Base-by-base conservation (phyloP, 2,888 invertebrate species). In the Zootermopsis nevadensis region DNA sequence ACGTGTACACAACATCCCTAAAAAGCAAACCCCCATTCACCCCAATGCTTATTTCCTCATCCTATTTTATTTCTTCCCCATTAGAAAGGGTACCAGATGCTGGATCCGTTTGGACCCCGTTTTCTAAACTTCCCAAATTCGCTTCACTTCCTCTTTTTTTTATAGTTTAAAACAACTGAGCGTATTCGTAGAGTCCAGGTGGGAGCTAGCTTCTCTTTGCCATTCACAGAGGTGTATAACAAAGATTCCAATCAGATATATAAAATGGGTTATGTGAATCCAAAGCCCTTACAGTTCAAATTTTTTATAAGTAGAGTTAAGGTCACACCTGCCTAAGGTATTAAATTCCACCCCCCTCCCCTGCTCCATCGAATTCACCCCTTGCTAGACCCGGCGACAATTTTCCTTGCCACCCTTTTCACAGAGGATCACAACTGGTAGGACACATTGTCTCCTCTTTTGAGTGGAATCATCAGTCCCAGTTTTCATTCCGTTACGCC, bases 201-300 rank as follows among this genome's bases (percentile, higher is more conserved):
- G 33, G 55, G 55, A 77, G 24, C 77, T 30, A 31, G 53, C 77
- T 55, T 55, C 55, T 55, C 77, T 77, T 31, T 33, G 42, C 77
- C 48, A 15, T 22, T 55, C 33, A 77, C 30, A 77, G 30, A 77
- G 33, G 30, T 31, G 22, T 31, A 55, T 10, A 77, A 77, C 77
- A 77, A 77, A 77, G 77, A 77, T 77, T 55, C 77, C 77, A 77
- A 77, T 77, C 77, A 77, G 77, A 77, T 55, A 77, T 77, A 77
- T 77, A 77, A 42, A 77, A 77, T 77, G 77, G 77, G 77, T 77
- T 77, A 55, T 22, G 55, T 31, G 33, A 55, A 55, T 38, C 55
- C 48, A 33, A 55, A 31, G 53, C 77, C 33, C 8, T 33, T 55
- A 27, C 30, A 42, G 33, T 77, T 77, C 27, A n/a, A 30, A 19